A percentile compares a stretch with the other conserved stretches of the same genome.
Conservation (phyloP, 2,797 vertebrate genomes). For the Arrhamphus sclerolepis region DNA sequence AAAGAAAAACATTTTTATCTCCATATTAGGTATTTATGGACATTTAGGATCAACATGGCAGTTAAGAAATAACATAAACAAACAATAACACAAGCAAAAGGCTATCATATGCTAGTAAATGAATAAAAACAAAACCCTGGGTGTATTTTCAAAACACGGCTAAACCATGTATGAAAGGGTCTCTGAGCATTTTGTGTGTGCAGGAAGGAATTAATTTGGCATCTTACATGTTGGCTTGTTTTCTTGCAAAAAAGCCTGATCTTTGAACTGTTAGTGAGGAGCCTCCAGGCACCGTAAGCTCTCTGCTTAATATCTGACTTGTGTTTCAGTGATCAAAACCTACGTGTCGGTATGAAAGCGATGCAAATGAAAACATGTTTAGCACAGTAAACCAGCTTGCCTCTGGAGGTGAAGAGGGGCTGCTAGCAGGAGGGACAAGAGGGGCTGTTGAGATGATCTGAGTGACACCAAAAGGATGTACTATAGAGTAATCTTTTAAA, state of each 20-base stretch:
- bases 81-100: conserved; percentile 30
- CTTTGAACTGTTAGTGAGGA: conserved; percentile 77
- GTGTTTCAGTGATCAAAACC: conserved; percentile 79
- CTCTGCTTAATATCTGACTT: conserved; percentile 78
- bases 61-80: conserved; percentile 5
- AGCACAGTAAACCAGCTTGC: conserved; percentile 61
- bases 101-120: conserved; percentile 6
- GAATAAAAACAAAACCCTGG: conserved; percentile 28
- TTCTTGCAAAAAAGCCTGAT: conserved; percentile 78
- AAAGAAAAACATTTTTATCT: conserved; percentile 29
- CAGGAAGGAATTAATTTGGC: conserved; percentile 80
- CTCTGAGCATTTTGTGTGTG: conserved; percentile 34
- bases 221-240: conserved; percentile 77
- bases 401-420: conserved; percentile 54
- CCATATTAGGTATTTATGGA: conserved; percentile 26
- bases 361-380: conserved; percentile 73
- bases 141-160: conserved; percentile 29
- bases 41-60: conserved; percentile 24
- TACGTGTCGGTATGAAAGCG: conserved; percentile 74
- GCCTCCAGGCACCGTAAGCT: conserved; percentile 81
- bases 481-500: conserved; percentile 27
- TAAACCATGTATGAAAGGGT: conserved; percentile 45
- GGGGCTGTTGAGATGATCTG: conserved; percentile 30
- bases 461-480: conserved; percentile 35
- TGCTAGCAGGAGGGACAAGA: conserved; percentile 9